Base-by-base conservation (phyloP, 2,113 vertebrate species). In the Corythornis madagascariensis region DNA sequence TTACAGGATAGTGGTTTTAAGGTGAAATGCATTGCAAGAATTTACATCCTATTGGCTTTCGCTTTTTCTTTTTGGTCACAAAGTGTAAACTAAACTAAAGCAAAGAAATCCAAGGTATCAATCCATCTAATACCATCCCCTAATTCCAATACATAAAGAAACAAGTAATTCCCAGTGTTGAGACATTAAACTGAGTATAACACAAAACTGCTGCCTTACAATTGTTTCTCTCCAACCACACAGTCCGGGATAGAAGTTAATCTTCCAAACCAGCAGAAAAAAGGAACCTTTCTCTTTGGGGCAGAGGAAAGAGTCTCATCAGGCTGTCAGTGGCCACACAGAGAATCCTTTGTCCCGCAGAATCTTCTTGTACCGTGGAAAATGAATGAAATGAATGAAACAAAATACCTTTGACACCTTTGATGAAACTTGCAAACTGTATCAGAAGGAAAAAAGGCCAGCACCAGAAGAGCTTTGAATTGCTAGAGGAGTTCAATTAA, bases 71-170 rank as follows among this genome's bases (percentile, higher is more conserved):
- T 94, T n/a, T 6, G 0, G 48, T 55, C 63, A 92, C 2, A 4
- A 83, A 86, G 53, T 22, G 77, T 59, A 93, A 90, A 92, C 67
- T 79, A 40, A 95, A 94, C 42, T 33, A 26, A 95, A 97, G 65
- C 6, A 45, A 82, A 94, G 92, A 64, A 94, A 33, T 4, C 52
- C 19, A 93, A 31, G 21, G 18, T 43, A 48, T 92, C 57, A 71
- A 43, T 93, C 83, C 95, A 85, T 73, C 93, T 95, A 90, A 88
- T 93, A 84, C 66, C 16, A 38, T 64, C 9, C 13, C 88, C 79
- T 77, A 79, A n/a, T 93, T 78, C 18, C 81, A 89, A 64, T 42
- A 73, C 76, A 84, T 88, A 75, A 81, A 95, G 48, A 83, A 91
- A 72, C 18, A 86, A 35, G 60, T 93, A 14, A 38, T 77, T 38